These are phyloP conservation scores for Tolypeutes matacus DNA, from an alignment of 2,797 vertebrate genomes.

Conservation along the genomic window DNA sequence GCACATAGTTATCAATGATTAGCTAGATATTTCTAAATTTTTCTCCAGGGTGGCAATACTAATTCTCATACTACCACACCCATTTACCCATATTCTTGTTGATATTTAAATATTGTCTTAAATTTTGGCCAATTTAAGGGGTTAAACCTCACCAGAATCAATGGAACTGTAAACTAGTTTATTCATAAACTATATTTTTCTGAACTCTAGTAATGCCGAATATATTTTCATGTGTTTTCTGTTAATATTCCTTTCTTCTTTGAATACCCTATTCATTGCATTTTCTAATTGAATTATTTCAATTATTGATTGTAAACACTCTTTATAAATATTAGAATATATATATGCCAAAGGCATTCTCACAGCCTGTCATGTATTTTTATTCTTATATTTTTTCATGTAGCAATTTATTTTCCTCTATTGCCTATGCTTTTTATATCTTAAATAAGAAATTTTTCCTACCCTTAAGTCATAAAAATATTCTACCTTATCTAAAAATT, in stretches of 20 bases:
- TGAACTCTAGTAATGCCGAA: neutral
- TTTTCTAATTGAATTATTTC: neutral
- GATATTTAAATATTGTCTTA: neutral
- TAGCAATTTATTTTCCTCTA: neutral
- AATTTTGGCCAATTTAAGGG: neutral
- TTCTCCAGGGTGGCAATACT: neutral
- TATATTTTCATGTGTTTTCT: neutral
- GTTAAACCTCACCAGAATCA: neutral
- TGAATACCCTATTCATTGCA: neutral
- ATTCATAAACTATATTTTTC: neutral
- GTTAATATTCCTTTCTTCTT: neutral
- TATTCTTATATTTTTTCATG: neutral
- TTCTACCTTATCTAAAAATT: neutral
- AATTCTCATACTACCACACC: neutral
- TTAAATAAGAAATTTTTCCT: neutral
- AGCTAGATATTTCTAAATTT: neutral
- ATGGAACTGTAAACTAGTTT: neutral
- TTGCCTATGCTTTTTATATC: neutral
- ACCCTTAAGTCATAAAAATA: neutral
- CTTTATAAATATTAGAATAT: neutral
- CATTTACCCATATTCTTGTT: neutral
- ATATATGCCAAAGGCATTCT: neutral
- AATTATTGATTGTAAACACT: neutral
- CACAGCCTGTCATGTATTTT: neutral
- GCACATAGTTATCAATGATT: neutral